Base-by-base conservation (phyloP, 2,113 vertebrate genomes). In the Pardalotus punctatus region DNA sequence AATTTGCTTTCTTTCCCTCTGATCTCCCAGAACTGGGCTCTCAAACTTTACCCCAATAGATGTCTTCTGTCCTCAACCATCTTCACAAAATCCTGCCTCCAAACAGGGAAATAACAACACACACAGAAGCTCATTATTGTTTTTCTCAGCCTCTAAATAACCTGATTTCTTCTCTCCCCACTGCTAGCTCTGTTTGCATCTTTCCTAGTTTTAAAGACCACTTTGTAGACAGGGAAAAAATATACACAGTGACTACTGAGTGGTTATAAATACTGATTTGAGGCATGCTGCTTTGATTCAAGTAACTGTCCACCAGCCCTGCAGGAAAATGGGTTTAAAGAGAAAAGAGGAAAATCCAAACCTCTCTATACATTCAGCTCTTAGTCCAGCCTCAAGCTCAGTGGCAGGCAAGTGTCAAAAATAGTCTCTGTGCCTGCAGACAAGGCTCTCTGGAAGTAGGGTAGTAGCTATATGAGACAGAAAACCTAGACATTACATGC, bases 321-420 rank as follows among this genome's bases (percentile, higher is more conserved):
- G 43, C 35, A 90, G 92, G 67, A 78, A 88, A 95, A 83, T 1
- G n/a, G 7, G 33, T 88, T 69, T 90, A 74, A 82, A 92, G 42
- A 73, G 64, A 77, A 80, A 85, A 92, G 60, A 89, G 64, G 40
- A 81, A 81, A 95, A 81, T 43, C 36, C 31, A 83, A 84, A 66
- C 20, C 16, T 70, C 79, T 86, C 54, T 62, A 56, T 60, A 73
- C 5, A 45, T 86, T 81, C 50, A 50, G 79, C 92, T 89, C 70
- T 90, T 64, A 93, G 60, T 29, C 24, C 51, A 92, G 93, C 93
- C 92, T 93, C 56, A 62, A 96, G 93, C 66, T 78, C 79, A 83
- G 58, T 51, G 57, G 62, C 79, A 86, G 67, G 56, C 56, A 78
- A 83, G 43, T 29, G 38, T 73, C 90, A 96, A 81, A 96, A 96